phyloP scores from a whole-genome alignment of 2,888 invertebrate genomes.

The Magallana nippona region DNA sequence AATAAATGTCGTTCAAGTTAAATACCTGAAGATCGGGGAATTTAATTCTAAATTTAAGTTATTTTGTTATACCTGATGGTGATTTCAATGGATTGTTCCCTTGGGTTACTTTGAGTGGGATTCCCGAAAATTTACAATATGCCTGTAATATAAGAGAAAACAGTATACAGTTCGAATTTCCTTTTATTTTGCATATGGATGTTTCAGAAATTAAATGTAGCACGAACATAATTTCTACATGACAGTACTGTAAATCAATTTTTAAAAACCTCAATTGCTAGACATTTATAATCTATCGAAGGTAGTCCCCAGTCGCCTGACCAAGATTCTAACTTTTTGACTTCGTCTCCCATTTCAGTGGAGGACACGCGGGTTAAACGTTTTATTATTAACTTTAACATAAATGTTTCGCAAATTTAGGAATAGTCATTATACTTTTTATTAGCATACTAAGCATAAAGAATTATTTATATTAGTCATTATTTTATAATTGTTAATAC shows the following conservation, averaged over 20 bases:
- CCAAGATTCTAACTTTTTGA: constrained; percentile 86
- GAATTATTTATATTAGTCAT: too few species aligned
- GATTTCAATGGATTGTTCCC: constrained; percentile 87
- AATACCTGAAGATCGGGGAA: too few species aligned
- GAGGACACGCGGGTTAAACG: neutral
- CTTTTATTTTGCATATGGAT: neutral
- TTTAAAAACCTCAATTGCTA: constrained; percentile 87
- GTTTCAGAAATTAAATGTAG: too few species aligned
- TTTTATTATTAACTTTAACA: too few species aligned
- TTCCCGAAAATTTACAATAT: constrained; percentile 88
- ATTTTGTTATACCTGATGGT: constrained; percentile 84
- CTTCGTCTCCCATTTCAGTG: constrained; percentile 67
- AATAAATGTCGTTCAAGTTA: too few species aligned
- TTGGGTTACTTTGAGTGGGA: constrained; percentile 86
- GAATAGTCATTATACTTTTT: too few species aligned
- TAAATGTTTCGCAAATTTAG: too few species aligned
- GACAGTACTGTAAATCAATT: neutral
- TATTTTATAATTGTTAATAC: too few species aligned
- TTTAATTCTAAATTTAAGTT: neutral
- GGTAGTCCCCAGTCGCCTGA: constrained; percentile 93
- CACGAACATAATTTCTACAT: too few species aligned
- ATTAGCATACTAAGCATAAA: too few species aligned
- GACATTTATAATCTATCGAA: constrained; percentile 90
- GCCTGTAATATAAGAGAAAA: constrained; percentile 79
- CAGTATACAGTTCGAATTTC: neutral